A percentile compares a stretch with the other conserved stretches of the same genome.
Conservation (phyloP, 2,797 vertebrate genomes). For the Anisognathus igniventris region DNA sequence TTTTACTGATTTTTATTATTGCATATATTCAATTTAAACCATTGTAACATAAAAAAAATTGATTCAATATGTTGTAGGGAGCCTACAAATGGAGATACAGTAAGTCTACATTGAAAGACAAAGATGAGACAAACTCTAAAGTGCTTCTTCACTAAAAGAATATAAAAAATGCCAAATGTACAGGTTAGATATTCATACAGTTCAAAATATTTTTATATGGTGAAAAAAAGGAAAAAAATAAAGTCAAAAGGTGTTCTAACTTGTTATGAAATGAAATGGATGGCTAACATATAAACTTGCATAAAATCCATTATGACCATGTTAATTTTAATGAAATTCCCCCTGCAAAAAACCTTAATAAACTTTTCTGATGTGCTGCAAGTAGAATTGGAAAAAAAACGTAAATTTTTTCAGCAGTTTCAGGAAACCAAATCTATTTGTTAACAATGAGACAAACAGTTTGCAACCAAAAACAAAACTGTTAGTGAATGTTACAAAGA, state of each 20-base stretch:
- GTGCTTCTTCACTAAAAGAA: not conserved
- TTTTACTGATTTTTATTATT: not conserved
- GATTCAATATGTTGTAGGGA: not conserved
- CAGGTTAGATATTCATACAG: not conserved
- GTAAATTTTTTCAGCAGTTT: not conserved
- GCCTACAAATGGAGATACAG: not conserved
- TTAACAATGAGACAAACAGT: not conserved
- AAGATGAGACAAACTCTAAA: not conserved
- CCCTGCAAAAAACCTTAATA: not conserved
- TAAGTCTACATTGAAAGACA: not conserved
- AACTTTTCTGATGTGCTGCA: not conserved
- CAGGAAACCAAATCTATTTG: not conserved
- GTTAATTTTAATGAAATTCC: not conserved
- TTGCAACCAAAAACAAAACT: not conserved
- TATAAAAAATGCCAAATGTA: not conserved
- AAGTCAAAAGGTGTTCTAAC: not conserved
- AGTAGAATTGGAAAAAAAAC: not conserved
- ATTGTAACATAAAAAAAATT: not conserved
- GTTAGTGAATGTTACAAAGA: not conserved
- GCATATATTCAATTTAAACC: not conserved
- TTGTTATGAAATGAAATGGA: not conserved
- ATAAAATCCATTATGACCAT: not conserved
- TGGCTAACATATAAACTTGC: not conserved
- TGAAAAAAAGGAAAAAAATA: not conserved
- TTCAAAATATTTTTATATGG: not conserved